Evolutionary conservation across 2,888 invertebrate species (phyloP), one percentile per base, ranked within the genome.

Genomic region (Melieria crassipennis): DNA sequence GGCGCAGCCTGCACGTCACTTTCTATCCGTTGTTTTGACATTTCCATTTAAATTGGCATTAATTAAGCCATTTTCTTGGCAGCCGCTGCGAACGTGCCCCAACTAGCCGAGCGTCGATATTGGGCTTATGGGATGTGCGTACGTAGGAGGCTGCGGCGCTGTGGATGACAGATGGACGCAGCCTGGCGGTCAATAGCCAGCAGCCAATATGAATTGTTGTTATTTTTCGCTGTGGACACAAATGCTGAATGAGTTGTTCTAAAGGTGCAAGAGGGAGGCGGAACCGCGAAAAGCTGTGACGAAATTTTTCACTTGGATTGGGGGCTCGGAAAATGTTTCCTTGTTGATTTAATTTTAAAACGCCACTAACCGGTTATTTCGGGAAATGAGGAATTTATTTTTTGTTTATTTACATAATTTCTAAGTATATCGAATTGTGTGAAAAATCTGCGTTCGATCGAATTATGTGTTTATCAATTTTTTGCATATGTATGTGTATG

Each of bases 1-100:
- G 16, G 9, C 43, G 46, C 7, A 47, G 57, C 11, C 42, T 57
- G 58, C 10, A 46, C 11, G 62, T 62, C 6, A 10, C 10, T 13
- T 5, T 16, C 6, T 11, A 4, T 6, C 5, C 45, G 45, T 47
- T 52, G 43, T 76, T 78, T 77, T 77, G 79, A 78, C 77, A 76
- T 75, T 75, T 79, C 78, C 72, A 78, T 78, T 78, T 78, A 67
- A 56, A 65, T 65, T 77, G 82, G 78, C 82, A 76, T 76, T 78
- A 71, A 81, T 77, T 72, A 61, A 16, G 61, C n/a, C 16, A 43
- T 67, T 50, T 43, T 52, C 60, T 43, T 63, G 52, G 13, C 48
- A 52, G 50, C 61, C 61, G 42, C n/a, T 7, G 52, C 9, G 52
- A 52, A 52, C 52, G 52, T 13, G 13, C 52, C 13, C 13, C 11